Base-by-base conservation (phyloP, 2,113 vertebrate species). In the Phylloscopus trochiloides region DNA sequence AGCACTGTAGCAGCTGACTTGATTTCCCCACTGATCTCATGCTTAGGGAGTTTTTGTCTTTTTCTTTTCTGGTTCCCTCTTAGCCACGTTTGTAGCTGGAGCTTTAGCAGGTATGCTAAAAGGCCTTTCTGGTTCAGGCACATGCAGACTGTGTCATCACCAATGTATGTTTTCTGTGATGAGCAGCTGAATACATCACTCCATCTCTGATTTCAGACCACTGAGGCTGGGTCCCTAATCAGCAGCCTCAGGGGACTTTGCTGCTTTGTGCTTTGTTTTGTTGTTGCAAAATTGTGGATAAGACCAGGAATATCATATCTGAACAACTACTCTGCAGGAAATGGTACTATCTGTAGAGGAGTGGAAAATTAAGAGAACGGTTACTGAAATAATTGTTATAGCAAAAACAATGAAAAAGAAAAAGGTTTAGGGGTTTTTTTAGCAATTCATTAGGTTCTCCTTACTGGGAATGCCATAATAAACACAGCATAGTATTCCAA, bases 131-230 rank as follows among this genome's bases (percentile, higher is more conserved):
- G 38, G 8, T 67, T 80, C 10, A 54, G 52, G 43, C 38, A 12
- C 22, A 9, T 21, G 17, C 9, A 17, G 10, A 38, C 16, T 26
- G 34, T 57, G 9, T 42, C 3, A 50, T 34, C 22, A n/a, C 9
- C 34, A 38, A 0, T 7, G 31, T 57, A 31, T 10, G 1, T 76
- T 72, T 89, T 24, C 28, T 58, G 0, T 25, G 36, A 10, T 31
- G 50, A n/a, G 12, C 17, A 50, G 29, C 36, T 72, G 28, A 50
- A 36, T 22, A 14, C 58, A 26, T 58, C 29, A 10, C n/a, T 82
- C 22, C 17, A 9, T 34, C 25, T 50, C 29, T 43, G 17, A 14
- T 29, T 79, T 79, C 48, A 42, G 29, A n/a, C 14, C 45, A 13
- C 21, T 72, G 48, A 58, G 34, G 10, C 14, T 68, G 43, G 17